Percentiles rank a stretch among this genome's conserved stretches.
Conservation (phyloP, 2,797 vertebrate species). For the Centropyge bicolor region DNA sequence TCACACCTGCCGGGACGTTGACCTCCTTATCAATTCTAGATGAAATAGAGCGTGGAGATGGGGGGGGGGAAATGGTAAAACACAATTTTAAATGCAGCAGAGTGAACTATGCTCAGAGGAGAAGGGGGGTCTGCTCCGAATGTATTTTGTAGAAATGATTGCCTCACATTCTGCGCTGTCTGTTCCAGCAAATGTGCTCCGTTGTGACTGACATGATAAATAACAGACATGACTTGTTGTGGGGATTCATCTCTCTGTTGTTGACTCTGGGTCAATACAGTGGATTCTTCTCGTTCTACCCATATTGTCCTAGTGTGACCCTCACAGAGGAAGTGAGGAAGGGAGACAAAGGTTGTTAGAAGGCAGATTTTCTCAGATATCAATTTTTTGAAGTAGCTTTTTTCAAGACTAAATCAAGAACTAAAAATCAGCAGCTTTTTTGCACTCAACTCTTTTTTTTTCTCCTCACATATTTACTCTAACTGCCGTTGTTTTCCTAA, state of each 20-base stretch:
- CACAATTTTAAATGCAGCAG: constrained; percentile 64
- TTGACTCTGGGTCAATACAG: constrained; percentile 47
- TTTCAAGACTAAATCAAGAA: not conserved
- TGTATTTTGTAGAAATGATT: constrained; percentile 60
- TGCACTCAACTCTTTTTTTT: not conserved
- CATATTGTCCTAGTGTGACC: constrained; percentile 48
- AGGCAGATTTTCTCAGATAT: not conserved
- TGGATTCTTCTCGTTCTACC: constrained; percentile 1
- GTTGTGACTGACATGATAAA: constrained; percentile 54
- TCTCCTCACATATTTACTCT: constrained; percentile 26
- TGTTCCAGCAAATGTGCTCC: constrained; percentile 37
- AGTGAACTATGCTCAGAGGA: constrained; percentile 57
- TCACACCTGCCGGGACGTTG: constrained; percentile 63
- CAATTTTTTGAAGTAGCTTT: not conserved
- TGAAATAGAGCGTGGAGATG: constrained; percentile 59
- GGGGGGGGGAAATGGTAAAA: constrained; percentile 29
- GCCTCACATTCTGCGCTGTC: constrained; percentile 33
- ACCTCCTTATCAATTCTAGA: constrained; percentile 61
- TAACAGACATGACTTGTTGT: constrained; percentile 41
- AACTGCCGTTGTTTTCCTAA: constrained; percentile 66
- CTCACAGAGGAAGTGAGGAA: not conserved
- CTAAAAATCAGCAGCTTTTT: constrained; percentile 4
- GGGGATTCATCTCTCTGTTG: constrained; percentile 38
- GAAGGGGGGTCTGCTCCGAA: constrained; percentile 18
- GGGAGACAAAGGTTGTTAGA: not conserved